Conservation (phyloP, 2,797 vertebrate species). For the Taenioides sp. region DNA sequence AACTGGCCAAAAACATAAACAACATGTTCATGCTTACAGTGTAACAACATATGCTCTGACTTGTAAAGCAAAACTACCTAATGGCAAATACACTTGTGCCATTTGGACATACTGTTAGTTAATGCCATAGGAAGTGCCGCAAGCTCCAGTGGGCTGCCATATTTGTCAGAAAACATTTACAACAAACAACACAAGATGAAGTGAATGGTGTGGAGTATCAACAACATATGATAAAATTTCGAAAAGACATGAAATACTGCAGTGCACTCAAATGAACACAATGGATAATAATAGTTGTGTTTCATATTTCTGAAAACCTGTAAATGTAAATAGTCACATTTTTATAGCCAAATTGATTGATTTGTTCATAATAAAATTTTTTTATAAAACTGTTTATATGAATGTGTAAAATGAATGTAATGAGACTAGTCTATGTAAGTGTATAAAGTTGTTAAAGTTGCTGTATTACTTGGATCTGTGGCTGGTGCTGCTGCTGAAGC, state of each 20-base stretch:
- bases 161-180: conserved; percentile 53
- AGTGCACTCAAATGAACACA: conserved; percentile 5
- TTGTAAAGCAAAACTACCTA: conserved; percentile 26
- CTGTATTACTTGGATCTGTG: conserved; percentile 98
- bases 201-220: conserved; percentile 35
- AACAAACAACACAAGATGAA: conserved; percentile 58
- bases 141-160: conserved; percentile 67
- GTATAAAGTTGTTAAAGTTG: conserved; percentile 83
- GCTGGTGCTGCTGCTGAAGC: conserved; percentile 95
- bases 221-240: conserved; percentile 19
- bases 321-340: not conserved
- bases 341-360: not conserved
- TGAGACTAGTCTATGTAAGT: conserved; percentile 40
- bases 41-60: conserved; percentile 21
- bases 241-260: conserved; percentile 21
- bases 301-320: not conserved
- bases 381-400: not conserved
- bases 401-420: conserved; percentile 30
- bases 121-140: conserved; percentile 66
- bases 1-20: conserved; percentile 37
- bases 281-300: not conserved
- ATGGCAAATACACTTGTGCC: conserved; percentile 20
- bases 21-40: conserved; percentile 45
- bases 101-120: conserved; percentile 59
- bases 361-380: not conserved